Percentiles rank a stretch among this genome's conserved stretches.
Conservation (phyloP, 2,888 invertebrate genomes). For the Apoda limacodes region DNA sequence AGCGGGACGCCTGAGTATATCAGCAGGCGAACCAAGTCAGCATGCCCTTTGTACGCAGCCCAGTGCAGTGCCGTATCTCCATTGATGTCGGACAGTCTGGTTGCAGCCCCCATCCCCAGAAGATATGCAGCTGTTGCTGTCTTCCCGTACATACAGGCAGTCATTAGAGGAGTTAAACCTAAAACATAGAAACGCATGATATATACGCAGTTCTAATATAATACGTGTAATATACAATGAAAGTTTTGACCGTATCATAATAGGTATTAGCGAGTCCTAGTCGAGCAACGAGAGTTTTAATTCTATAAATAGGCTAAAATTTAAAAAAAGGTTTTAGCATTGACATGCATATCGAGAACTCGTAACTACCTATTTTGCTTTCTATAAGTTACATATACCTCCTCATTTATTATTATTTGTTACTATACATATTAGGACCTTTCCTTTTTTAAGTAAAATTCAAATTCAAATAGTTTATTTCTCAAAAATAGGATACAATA, state of each 20-base stretch:
- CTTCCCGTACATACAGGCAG: slow-evolving; percentile 93
- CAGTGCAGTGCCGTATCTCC: slow-evolving; percentile 94
- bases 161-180: slow-evolving; percentile 88
- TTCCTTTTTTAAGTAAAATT: no score
- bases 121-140: slow-evolving; percentile 91
- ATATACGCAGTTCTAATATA: slow-evolving; percentile 10
- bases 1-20: slow-evolving; percentile 93
- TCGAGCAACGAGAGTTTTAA: no score
- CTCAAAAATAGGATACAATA: no score
- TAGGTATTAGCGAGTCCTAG: no score
- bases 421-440: no score
- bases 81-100: slow-evolving; percentile 89
- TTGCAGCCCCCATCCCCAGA: slow-evolving; percentile 89
- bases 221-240: background rate
- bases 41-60: slow-evolving; percentile 94
- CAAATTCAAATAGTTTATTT: no score
- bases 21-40: slow-evolving; percentile 86
- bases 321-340: no score
- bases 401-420: no score
- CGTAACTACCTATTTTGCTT: no score
- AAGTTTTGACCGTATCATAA: background rate
- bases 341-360: no score
- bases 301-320: background rate
- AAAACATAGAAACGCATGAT: no score
- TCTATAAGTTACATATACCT: no score